Conservation (phyloP, 2,888 invertebrate species). For the Drosophila pseudotakahashii region DNA sequence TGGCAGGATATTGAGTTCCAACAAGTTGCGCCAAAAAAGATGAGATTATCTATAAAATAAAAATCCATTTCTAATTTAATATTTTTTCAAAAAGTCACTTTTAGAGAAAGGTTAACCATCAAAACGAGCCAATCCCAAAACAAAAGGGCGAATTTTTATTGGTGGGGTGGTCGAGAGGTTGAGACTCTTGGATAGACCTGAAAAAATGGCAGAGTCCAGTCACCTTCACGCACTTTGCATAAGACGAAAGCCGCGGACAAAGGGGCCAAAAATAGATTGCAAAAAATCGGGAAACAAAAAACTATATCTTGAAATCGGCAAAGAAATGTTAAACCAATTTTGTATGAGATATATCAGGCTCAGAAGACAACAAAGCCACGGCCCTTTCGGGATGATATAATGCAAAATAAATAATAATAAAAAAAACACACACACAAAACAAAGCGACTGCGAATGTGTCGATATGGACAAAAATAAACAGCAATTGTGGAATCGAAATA, state of each 20-base stretch:
- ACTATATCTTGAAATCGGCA: slow-evolving; percentile 7
- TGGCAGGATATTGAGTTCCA: neutral
- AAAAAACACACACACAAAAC: neutral
- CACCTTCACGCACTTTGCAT: slow-evolving; percentile 40
- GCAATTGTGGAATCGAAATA: slow-evolving; percentile 12
- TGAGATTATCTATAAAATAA: no score
- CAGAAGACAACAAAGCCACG: neutral
- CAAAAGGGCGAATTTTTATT: neutral
- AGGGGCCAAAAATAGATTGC: slow-evolving; percentile 36
- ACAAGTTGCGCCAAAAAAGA: neutral
- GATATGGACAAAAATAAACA: slow-evolving; percentile 20
- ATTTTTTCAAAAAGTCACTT: neutral
- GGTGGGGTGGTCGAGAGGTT: neutral
- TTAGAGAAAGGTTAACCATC: neutral
- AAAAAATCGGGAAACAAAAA: slow-evolving; percentile 17
- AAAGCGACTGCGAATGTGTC: neutral
- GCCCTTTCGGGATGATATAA: slow-evolving; percentile 40
- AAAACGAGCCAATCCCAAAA: neutral
- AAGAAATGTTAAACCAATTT: slow-evolving; percentile 31
- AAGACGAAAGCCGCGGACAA: slow-evolving; percentile 23
- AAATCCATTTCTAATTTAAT: no score
- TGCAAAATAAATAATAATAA: slow-evolving; percentile 2
- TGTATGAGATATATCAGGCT: slow-evolving; percentile 12
- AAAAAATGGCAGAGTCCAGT: slow-evolving; percentile 22
- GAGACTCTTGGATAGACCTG: no score